These are phyloP conservation scores for Sesia bembeciformis DNA, from an alignment of 2,888 invertebrate genomes.

Conservation along the genomic window DNA sequence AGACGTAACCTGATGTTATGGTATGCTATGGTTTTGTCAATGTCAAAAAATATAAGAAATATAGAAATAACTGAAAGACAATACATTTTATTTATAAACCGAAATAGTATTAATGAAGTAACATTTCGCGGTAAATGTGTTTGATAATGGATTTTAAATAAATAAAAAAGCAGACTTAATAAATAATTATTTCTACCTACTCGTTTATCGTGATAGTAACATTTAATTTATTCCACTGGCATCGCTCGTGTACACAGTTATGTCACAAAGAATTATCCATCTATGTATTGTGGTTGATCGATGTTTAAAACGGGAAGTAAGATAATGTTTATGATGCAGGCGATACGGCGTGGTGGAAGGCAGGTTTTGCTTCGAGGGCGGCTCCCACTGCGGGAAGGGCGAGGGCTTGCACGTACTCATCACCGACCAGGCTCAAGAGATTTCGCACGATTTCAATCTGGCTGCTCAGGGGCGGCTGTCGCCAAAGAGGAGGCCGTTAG, in stretches of 20 bases:
- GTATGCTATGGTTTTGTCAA: too few species aligned
- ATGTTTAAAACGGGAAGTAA: conserved; percentile 5
- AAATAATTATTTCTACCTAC: neutral
- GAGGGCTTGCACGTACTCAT: conserved; percentile 86
- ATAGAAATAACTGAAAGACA: too few species aligned
- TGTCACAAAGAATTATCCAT: too few species aligned
- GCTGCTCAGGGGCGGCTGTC: conserved; percentile 82
- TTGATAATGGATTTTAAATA: too few species aligned
- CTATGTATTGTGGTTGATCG: too few species aligned
- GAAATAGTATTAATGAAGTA: too few species aligned
- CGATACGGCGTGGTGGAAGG: conserved; percentile 91
- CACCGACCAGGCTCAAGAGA: conserved; percentile 84
- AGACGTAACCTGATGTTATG: too few species aligned
- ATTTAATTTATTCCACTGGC: neutral
- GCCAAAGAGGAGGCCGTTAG: conserved; percentile 65
- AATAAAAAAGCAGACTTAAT: neutral
- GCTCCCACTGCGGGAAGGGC: conserved; percentile 88
- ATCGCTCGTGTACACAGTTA: too few species aligned
- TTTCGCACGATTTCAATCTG: conserved; percentile 79
- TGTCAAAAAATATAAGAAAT: too few species aligned
- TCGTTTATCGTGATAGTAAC: too few species aligned
- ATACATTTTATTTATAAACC: too few species aligned
- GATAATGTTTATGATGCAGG: conserved; percentile 42
- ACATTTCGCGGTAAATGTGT: too few species aligned
- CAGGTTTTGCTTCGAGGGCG: conserved; percentile 92